Conservation (phyloP, 2,888 invertebrate genomes). For the Erannis defoliaria region DNA sequence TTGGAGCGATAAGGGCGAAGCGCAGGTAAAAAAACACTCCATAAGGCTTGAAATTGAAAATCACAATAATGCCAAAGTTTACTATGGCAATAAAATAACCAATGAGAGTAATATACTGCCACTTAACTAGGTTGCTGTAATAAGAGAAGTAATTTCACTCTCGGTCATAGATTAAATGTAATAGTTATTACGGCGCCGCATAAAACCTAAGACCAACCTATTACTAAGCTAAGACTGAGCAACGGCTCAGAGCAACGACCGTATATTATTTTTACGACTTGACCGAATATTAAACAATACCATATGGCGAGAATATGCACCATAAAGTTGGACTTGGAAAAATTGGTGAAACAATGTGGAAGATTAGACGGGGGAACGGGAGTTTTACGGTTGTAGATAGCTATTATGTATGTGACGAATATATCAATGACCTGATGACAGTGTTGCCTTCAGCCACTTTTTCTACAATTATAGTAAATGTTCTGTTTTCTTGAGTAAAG, state of each 20-base stretch:
- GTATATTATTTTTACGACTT: constrained; percentile 50
- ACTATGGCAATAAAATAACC: too few relatives aligned
- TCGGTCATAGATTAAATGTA: not conserved
- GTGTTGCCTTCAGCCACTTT: not conserved
- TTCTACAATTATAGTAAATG: not conserved
- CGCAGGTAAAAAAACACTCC: not conserved
- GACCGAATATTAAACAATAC: constrained; percentile 50
- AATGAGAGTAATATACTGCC: not conserved
- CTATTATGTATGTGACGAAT: constrained; percentile 11
- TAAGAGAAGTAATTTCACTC: not conserved
- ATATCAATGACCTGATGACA: constrained; percentile 15
- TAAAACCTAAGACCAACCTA: constrained; percentile 29
- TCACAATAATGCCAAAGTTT: too few relatives aligned
- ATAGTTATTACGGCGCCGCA: not conserved
- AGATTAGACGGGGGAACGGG: constrained; percentile 28
- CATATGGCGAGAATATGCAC: constrained; percentile 46
- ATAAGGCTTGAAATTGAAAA: not conserved
- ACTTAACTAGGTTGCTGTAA: not conserved
- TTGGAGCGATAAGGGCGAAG: not conserved
- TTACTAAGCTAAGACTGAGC: constrained; percentile 31
- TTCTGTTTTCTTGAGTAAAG: too few relatives aligned
- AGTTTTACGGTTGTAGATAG: constrained; percentile 30
- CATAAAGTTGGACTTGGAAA: constrained; percentile 39
- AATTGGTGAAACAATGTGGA: constrained; percentile 32
- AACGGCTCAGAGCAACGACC: constrained; percentile 58